Base-by-base conservation (phyloP, 2,797 vertebrate genomes). In the Esox masquinongy region DNA sequence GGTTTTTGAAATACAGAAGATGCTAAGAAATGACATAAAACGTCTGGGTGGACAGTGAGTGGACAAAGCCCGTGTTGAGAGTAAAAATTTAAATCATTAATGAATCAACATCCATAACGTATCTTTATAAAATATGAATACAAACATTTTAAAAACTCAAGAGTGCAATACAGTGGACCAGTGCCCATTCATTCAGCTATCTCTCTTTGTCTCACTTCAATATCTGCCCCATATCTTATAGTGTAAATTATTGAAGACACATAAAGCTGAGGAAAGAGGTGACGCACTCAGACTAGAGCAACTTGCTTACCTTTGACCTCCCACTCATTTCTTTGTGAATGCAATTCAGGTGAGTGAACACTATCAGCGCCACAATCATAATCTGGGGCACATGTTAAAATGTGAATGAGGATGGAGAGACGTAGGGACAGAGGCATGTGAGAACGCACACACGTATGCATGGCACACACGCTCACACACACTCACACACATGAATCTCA, bases 1-100 rank as follows among this genome's bases (percentile, higher is more conserved):
- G 43, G 11, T 47, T 47, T 47, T 39, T 39, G 2, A 39, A 39
- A 39, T 47, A 47, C 9, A 47, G 43, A 14, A 19, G 15, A 56
- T n/a, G 7, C 1, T 59, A n/a, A 8, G 7, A n/a, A 22, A 59
- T 9, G 4, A n/a, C 53, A 22, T 59, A n/a, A 22, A 59, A 59
- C 53, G 19, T 56, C 9, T 69, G 14, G 47, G 36, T 47, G 22
- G 9, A 12, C 26, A 19, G 59, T 34, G 12, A 12, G 19, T 26
- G 19, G 53, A 24, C 72, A 22, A 6, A 22, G 24, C 47, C 50
- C 19, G 39, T n/a, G 39, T 17, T 24, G 68, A 50, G 68, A 64
- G 51, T 39, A n/a, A 36, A 11, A 11, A 47, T 68, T 71, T 87
- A 72, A 70, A 87, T 89, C 79, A 86, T 91, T 88, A 64, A 89